Conservation (phyloP, 1,140 invertebrate genomes). For the Aricia agestis region DNA sequence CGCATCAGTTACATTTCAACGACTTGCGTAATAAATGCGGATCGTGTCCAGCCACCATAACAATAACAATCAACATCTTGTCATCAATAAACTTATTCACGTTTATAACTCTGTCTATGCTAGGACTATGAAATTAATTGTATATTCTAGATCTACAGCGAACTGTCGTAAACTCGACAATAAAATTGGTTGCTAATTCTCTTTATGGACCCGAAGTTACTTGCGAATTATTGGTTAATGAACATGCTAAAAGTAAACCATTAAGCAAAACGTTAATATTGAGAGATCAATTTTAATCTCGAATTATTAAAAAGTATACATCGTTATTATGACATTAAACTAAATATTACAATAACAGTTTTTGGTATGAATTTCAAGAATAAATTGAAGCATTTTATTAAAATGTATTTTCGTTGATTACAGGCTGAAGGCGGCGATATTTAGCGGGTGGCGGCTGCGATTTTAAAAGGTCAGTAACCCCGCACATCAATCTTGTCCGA, state of each 20-base stretch:
- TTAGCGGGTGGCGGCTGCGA: constrained; percentile 50
- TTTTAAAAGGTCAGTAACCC: constrained; percentile 62
- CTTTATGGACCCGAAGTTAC: too few species aligned
- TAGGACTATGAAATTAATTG: neutral
- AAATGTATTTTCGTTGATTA: constrained; percentile 48
- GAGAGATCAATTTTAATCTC: too few species aligned
- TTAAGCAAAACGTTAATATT: too few species aligned
- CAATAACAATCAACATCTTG: constrained; percentile 18
- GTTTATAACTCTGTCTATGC: neutral
- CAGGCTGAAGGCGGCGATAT: constrained; percentile 43
- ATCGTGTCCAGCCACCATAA: constrained; percentile 36
- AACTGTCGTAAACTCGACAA: too few species aligned
- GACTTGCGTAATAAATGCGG: constrained; percentile 37
- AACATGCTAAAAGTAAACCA: too few species aligned
- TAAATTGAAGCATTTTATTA: neutral
- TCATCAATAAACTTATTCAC: constrained; percentile 13
- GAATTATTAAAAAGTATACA: too few species aligned
- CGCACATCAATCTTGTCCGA: constrained; percentile 47
- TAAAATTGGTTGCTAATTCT: too few species aligned
- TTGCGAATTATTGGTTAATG: too few species aligned
- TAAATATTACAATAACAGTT: too few species aligned
- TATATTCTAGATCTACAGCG: too few species aligned
- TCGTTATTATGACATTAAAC: too few species aligned
- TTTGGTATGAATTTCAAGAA: neutral
- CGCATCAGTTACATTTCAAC: constrained; percentile 38